These are phyloP conservation scores for Haliclona indistincta DNA, from an alignment of 37 sponge, comb jelly and placozoan species.

Conservation along the genomic window DNA sequence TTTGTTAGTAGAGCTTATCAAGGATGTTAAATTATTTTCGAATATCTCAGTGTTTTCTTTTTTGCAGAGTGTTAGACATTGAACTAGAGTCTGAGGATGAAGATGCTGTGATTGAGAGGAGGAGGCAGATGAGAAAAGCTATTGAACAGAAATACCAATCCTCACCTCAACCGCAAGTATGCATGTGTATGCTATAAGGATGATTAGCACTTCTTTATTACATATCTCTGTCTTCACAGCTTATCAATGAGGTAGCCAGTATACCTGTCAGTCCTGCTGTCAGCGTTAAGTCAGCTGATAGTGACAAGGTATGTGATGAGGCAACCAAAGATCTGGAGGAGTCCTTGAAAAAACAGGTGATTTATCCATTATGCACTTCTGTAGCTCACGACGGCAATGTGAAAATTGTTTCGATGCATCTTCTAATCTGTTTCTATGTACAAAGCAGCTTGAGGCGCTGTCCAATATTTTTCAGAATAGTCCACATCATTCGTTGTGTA, in stretches of 20 bases:
- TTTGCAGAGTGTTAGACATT: slow-evolving; percentile 53
- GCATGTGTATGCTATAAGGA: background rate
- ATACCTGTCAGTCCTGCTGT: slow-evolving; percentile 20
- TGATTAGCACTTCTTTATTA: background rate
- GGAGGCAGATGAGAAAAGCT: slow-evolving; percentile 73
- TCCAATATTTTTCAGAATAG: no score
- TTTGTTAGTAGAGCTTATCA: no score
- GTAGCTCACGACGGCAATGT: no score
- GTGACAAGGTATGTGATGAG: slow-evolving; percentile 39
- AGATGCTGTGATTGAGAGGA: slow-evolving; percentile 83
- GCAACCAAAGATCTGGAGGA: slow-evolving; percentile 35
- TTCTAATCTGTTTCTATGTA: no score
- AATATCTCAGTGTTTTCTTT: background rate
- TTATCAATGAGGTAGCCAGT: background rate
- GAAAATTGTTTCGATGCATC: no score
- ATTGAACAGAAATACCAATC: slow-evolving; percentile 80
- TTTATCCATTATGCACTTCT: no score
- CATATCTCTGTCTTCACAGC: background rate
- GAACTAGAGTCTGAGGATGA: slow-evolving; percentile 76
- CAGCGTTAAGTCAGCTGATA: slow-evolving; percentile 18
- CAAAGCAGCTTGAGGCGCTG: no score
- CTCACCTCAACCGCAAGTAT: background rate
- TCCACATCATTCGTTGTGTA: no score
- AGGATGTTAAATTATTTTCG: no score
- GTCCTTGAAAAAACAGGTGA: no score